A percentile compares a stretch with the other conserved stretches of the same genome.
Conservation (phyloP, 2,113 vertebrate genomes). For the Periophthalmus modestus region DNA sequence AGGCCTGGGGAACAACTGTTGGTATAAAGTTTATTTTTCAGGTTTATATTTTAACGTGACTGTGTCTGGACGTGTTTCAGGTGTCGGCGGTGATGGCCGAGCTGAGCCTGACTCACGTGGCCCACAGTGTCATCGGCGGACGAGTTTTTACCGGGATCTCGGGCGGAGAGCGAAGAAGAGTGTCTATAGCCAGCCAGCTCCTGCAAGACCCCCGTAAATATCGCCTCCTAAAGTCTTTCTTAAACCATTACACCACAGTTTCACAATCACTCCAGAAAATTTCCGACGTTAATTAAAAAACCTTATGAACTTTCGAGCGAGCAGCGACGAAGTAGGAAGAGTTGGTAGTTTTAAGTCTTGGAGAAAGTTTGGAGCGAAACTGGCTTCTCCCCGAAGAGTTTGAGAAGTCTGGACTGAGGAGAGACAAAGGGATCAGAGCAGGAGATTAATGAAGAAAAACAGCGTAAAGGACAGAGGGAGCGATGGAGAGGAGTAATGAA, state of each 20-base stretch:
- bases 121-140: slow-evolving; percentile 86
- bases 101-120: slow-evolving; percentile 87
- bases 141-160: slow-evolving; percentile 85
- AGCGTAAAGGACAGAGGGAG: slow-evolving; percentile 43
- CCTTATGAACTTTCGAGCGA: not conserved
- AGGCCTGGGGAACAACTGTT: too few species aligned
- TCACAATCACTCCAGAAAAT: not conserved
- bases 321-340: not conserved
- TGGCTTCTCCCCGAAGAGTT: slow-evolving; percentile 38
- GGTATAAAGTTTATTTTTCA: not conserved
- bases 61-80: slow-evolving; percentile 63
- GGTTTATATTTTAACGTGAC: not conserved
- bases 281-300: not conserved
- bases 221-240: not conserved
- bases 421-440: slow-evolving; percentile 46
- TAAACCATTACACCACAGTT: not conserved
- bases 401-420: slow-evolving; percentile 34
- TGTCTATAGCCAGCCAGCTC: slow-evolving; percentile 91
- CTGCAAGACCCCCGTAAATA: slow-evolving; percentile 95
- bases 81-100: slow-evolving; percentile 88
- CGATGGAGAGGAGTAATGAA: slow-evolving; percentile 61
- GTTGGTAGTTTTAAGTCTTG: slow-evolving; percentile 2
- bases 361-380: slow-evolving; percentile 40
- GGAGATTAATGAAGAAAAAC: slow-evolving; percentile 32
- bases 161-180: slow-evolving; percentile 87